phyloP scores from a whole-genome alignment of 2,888 invertebrate genomes.

The Halictus quadricinctus region DNA sequence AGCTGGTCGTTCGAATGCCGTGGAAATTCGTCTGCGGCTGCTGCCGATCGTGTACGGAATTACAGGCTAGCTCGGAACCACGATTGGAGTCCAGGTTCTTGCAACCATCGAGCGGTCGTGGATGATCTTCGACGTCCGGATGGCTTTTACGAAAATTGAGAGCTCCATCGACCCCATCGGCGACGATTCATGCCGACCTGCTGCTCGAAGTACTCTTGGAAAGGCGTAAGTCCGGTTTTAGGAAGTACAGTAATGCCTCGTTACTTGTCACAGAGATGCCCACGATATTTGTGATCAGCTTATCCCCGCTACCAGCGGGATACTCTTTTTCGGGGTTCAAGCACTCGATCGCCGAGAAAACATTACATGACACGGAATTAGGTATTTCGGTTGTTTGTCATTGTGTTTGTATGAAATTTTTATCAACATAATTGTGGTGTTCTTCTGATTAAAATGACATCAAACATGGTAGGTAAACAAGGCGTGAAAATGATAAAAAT shows the following conservation, averaged over 20 bases:
- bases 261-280: neutral
- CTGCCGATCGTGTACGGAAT: conserved; percentile 11
- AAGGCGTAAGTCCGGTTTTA: neutral
- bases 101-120: no score
- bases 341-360: no score
- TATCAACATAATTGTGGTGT: no score
- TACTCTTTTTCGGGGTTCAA: neutral
- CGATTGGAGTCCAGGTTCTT: neutral
- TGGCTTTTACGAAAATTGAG: neutral
- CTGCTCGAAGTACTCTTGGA: no score
- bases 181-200: neutral
- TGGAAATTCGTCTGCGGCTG: conserved; percentile 18
- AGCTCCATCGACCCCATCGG: neutral
- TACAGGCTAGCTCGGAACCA: neutral
- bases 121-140: neutral
- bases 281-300: neutral
- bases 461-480: no score
- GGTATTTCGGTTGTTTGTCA: no score
- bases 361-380: neutral
- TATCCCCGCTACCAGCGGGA: neutral
- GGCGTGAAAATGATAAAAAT: no score
- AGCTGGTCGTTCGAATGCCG: neutral
- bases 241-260: neutral
- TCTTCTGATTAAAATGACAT: no score
- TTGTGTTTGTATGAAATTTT: no score